Base-by-base conservation (phyloP, 1,140 invertebrate species). In the Drosophila suzukii region DNA sequence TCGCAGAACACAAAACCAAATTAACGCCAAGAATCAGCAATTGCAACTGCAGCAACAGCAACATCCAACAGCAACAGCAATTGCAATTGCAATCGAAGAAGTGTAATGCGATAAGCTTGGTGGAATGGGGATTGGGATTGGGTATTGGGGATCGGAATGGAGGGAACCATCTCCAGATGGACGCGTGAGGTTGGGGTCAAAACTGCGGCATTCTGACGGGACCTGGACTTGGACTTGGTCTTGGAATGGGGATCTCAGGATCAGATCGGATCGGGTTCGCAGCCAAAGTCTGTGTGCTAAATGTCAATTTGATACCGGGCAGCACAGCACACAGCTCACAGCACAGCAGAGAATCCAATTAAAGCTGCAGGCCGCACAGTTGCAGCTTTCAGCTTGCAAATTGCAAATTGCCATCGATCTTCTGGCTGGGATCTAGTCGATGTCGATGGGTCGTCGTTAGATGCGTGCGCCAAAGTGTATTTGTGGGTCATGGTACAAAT, bases 401-500 rank as follows among this genome's bases (percentile, higher is more conserved):
- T 79, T 89, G 84, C 84, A 89, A 84, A 89, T 89, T 89, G 80
- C 84, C 63, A 67, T 71, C 62, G 72, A 75, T 80, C 77, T 67
- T 6, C 38, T 46, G 56, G 58, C 56, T 41, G 74, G 56, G 62
- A 67, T 74, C 57, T 56, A 5, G 36, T 59, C 60, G 60, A 62
- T 57, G 74, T 68, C 59, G 57, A 63, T 75, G 65, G 75, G 79
- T 75, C 78, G 71, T 75, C 75, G 71, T 68, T 72, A 76, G 75
- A 83, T 86, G 83, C 83, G 83, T 86, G 80, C 62, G 72, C 76
- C 80, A 80, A 89, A 80, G 68, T 90, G 55, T 89, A 84, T 89
- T 89, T 90, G 85, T 89, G 80, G 84, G 84, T 89, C 84, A 89
- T 89, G 84, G 73, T 77, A 89, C 84, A 84, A 70, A 89, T 88